These are phyloP conservation scores for Gracilinanus agilis DNA, from an alignment of 2,113 vertebrate genomes.

Conservation along the genomic window DNA sequence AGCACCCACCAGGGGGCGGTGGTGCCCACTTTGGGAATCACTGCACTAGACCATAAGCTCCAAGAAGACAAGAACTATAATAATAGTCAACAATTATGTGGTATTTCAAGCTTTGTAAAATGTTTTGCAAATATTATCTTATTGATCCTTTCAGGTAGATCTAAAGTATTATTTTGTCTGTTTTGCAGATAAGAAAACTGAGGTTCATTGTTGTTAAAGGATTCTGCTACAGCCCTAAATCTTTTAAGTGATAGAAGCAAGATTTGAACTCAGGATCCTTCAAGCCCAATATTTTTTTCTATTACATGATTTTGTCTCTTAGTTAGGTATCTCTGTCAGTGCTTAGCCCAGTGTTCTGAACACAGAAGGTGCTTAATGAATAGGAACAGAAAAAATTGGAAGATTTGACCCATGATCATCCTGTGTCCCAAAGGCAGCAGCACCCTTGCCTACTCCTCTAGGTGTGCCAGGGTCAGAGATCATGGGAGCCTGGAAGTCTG, in stretches of 20 bases:
- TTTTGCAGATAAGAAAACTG: background rate
- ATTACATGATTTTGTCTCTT: background rate
- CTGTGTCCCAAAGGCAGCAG: no score
- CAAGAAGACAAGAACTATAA: background rate
- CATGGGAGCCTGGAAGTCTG: background rate
- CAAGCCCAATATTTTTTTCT: background rate
- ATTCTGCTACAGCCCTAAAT: background rate
- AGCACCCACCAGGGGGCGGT: no score
- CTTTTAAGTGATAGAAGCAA: background rate
- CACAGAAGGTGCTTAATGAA: background rate
- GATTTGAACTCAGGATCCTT: background rate
- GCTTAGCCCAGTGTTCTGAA: background rate
- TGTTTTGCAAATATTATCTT: background rate
- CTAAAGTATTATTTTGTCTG: background rate
- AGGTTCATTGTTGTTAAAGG: background rate
- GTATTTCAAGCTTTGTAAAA: background rate
- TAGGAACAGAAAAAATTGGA: background rate
- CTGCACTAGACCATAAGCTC: background rate
- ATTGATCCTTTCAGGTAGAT: background rate
- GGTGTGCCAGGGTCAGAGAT: background rate
- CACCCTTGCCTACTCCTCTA: background rate
- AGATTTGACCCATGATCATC: background rate
- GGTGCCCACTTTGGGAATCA: no score
- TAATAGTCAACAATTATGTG: background rate
- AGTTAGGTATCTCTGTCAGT: background rate